phyloP scores from a whole-genome alignment of 2,113 vertebrate species.

The Nerophis lumbriciformis region DNA sequence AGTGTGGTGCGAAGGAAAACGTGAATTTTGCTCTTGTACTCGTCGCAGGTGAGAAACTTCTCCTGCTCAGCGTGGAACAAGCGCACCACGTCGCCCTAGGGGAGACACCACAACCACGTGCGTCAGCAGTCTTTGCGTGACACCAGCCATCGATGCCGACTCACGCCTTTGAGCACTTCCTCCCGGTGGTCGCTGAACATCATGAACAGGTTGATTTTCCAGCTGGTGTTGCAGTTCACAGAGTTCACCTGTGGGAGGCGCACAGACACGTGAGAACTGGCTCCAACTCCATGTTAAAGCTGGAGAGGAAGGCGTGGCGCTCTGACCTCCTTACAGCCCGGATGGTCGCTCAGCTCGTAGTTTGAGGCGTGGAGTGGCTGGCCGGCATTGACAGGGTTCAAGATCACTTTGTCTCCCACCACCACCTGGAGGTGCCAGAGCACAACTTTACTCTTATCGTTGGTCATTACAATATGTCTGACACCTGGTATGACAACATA shows the following conservation, averaged over 20 bases:
- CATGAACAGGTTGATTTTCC: constrained; percentile 69
- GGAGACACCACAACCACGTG: neutral
- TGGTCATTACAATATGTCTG: neutral
- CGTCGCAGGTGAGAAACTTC: constrained; percentile 95
- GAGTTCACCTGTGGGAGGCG: constrained; percentile 56
- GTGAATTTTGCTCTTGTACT: constrained; percentile 86
- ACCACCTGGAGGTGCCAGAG: constrained; percentile 47
- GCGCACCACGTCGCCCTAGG: constrained; percentile 90
- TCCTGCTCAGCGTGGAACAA: constrained; percentile 96
- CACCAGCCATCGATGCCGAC: neutral
- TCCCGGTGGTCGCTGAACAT: constrained; percentile 63
- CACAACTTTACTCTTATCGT: neutral
- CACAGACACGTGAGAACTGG: neutral
- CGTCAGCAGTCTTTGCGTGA: too few relatives aligned
- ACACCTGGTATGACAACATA: too few relatives aligned
- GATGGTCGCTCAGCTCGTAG: constrained; percentile 59
- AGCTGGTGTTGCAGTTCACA: constrained; percentile 66
- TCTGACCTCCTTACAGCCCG: constrained; percentile 57
- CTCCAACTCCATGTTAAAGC: neutral
- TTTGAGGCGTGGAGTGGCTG: constrained; percentile 60
- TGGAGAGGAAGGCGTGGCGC: neutral
- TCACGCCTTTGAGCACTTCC: constrained; percentile 63
- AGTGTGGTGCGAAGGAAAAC: constrained; percentile 93
- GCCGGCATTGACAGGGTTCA: constrained; percentile 61
- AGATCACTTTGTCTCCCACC: constrained; percentile 62